These are phyloP conservation scores for Tinamus major DNA, from an alignment of 2,797 vertebrate species.

Conservation along the genomic window DNA sequence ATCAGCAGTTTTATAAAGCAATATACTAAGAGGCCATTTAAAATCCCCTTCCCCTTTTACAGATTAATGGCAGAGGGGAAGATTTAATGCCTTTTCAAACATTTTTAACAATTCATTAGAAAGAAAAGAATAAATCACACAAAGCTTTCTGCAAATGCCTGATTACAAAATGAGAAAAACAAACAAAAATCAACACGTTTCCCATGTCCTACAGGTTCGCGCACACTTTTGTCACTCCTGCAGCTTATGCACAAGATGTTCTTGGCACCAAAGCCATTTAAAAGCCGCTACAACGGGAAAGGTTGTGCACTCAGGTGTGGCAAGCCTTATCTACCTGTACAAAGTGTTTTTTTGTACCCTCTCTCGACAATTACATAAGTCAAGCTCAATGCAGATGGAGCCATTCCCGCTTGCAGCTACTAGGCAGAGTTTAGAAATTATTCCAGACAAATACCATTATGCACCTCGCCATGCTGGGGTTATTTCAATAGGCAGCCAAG, in stretches of 20 bases:
- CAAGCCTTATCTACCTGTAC: conserved; percentile 15
- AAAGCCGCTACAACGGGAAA: conserved; percentile 46
- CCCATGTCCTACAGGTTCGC: conserved; percentile 62
- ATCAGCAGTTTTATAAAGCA: conserved; percentile 83
- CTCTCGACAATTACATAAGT: conserved; percentile 2
- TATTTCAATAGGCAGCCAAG: not conserved
- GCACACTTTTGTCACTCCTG: conserved; percentile 40
- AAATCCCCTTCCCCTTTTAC: conserved; percentile 69
- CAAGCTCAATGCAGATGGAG: conserved; percentile 9
- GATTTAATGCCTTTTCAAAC: conserved; percentile 78
- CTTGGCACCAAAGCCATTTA: conserved; percentile 52
- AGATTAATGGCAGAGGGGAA: conserved; percentile 79
- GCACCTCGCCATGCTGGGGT: not conserved
- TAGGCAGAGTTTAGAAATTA: conserved; percentile 28
- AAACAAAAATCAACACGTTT: conserved; percentile 71
- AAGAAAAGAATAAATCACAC: conserved; percentile 77
- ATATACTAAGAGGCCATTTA: conserved; percentile 81
- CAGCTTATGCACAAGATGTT: conserved; percentile 49
- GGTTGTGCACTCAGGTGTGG: not conserved
- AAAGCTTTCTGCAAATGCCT: conserved; percentile 47
- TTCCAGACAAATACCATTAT: conserved; percentile 29
- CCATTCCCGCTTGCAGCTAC: conserved; percentile 22
- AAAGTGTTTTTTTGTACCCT: conserved; percentile 18
- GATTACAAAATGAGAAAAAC: conserved; percentile 56
- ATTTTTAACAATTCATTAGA: conserved; percentile 80